Evolutionary conservation across 2,797 vertebrate genomes (phyloP), one percentile per base, ranked within the genome.

Genomic region (Natrix natrix): DNA sequence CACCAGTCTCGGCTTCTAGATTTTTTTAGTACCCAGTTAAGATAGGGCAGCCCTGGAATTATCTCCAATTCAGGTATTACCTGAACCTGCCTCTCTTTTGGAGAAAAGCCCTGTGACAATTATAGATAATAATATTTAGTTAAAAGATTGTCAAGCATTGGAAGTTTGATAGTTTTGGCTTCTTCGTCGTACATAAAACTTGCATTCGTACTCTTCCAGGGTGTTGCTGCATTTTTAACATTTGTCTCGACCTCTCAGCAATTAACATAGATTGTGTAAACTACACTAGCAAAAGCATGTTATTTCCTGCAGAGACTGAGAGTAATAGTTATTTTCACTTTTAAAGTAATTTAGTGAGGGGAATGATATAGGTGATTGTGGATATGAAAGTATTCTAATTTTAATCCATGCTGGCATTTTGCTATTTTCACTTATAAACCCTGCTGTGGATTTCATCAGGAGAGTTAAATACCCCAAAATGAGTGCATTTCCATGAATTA

Each of bases 281-380:
- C 0, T 57, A 89, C 90, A 16, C 0, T 54, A 90, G 24, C 56
- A 57, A 52, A 60, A 93, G 57, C 24, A 86, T 17, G 7, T 92
- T 83, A 91, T 74, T 63, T 93, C 93, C 86, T 87, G 8, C 10
- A 74, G 17, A 83, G 86, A 60, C 14, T 57, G 57, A 48, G 1
- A 89, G 20, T 6, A 94, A 94, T 87, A 59, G 43, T 14, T 91
- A 17, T 91, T 90, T 92, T 91, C 52, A 92, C n/a, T 90, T 93
- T 91, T 43, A 22, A 90, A 83, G 11, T 3, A 88, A 59, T 94
- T 91, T 60, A 61, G 52, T 87, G 54, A 57, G 60, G 26, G 24
- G 3, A 89, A 63, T 55, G 78, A 93, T 56, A 17, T 0, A 24
- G 54, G 20, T 54, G 86, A 1, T 5, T 91, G 11, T 8, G 78